These are phyloP conservation scores for Operophtera brumata DNA, from an alignment of 2,888 invertebrate genomes.

Conservation along the genomic window DNA sequence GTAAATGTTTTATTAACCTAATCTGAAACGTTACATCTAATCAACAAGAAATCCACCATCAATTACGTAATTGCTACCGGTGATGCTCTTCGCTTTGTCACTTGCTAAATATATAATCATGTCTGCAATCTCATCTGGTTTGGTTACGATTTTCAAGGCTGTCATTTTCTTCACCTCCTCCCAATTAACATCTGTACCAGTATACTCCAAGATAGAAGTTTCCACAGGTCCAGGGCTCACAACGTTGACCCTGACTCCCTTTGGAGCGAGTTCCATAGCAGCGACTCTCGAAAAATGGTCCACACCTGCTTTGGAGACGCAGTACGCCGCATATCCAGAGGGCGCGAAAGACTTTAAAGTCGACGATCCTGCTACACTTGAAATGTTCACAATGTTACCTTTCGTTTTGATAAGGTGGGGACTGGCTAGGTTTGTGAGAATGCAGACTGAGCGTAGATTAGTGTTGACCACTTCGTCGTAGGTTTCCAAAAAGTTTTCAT, in stretches of 20 bases:
- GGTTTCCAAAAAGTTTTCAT: conserved; percentile 21
- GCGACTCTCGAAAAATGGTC: conserved; percentile 86
- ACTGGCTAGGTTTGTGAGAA: conserved; percentile 28
- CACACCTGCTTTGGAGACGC: conserved; percentile 86
- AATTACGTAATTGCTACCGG: conserved; percentile 33
- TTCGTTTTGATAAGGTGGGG: conserved; percentile 32
- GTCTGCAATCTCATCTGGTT: conserved; percentile 42
- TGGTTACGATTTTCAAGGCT: conserved; percentile 15
- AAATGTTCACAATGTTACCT: conserved; percentile 41
- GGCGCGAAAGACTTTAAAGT: background rate
- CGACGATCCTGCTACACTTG: conserved; percentile 18
- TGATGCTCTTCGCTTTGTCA: conserved; percentile 37
- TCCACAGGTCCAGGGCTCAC: conserved; percentile 88
- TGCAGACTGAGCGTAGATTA: conserved; percentile 30
- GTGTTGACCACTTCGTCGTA: conserved; percentile 36
- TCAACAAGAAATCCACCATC: conserved; percentile 33
- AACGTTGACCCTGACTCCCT: conserved; percentile 83
- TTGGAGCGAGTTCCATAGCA: conserved; percentile 82
- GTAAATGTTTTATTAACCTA: too few relatives aligned
- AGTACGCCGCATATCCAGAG: conserved; percentile 60
- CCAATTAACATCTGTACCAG: conserved; percentile 2
- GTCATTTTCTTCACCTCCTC: conserved; percentile 5
- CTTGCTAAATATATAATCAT: conserved; percentile 43
- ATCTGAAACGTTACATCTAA: too few relatives aligned
- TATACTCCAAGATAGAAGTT: conserved; percentile 49